Percentiles rank a stretch among this genome's conserved stretches.
Evolutionary conservation across 30 jellyfish, hydroid and myxozoan genomes (phyloP).

Genomic region (Clytia hemisphaerica): DNA sequence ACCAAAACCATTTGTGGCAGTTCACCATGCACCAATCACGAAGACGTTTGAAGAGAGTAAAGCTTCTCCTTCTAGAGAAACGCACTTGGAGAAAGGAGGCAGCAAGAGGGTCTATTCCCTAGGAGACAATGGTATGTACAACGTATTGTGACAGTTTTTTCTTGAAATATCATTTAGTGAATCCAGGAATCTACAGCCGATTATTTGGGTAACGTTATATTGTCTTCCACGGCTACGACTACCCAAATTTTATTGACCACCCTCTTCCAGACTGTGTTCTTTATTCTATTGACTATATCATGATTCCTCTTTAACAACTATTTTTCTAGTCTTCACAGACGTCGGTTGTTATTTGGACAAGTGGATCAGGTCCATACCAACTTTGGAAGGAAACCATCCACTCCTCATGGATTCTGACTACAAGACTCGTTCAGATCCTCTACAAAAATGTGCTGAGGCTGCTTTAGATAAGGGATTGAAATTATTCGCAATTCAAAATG

Average conservation of each 20-base stretch:
- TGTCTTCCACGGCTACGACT: too few relatives aligned
- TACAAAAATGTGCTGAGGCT: constrained; percentile 98
- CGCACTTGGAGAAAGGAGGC: too few relatives aligned
- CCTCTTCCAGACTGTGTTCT: too few relatives aligned
- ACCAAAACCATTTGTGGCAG: too few relatives aligned
- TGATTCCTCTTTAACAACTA: not conserved
- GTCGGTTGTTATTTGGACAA: constrained; percentile 88
- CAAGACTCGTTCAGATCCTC: constrained; percentile 74
- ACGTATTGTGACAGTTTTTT: not conserved
- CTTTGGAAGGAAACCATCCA: constrained; percentile 90
- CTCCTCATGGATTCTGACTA: constrained; percentile 89
- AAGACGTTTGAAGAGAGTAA: too few relatives aligned
- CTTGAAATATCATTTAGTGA: too few relatives aligned
- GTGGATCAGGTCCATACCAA: constrained; percentile 94
- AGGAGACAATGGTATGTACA: constrained; percentile 88
- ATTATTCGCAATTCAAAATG: constrained; percentile 85
- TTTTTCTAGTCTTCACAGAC: constrained; percentile 71
- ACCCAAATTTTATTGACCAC: too few relatives aligned
- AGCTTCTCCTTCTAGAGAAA: too few relatives aligned
- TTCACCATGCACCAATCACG: too few relatives aligned
- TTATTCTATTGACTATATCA: not conserved
- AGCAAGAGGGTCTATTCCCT: constrained; percentile 90
- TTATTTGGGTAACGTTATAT: too few relatives aligned
- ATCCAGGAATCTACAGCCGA: too few relatives aligned
- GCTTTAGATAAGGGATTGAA: constrained; percentile 84